phyloP scores from a whole-genome alignment of 92 coral and sea anemone species.

The Blastomussa wellsi region DNA sequence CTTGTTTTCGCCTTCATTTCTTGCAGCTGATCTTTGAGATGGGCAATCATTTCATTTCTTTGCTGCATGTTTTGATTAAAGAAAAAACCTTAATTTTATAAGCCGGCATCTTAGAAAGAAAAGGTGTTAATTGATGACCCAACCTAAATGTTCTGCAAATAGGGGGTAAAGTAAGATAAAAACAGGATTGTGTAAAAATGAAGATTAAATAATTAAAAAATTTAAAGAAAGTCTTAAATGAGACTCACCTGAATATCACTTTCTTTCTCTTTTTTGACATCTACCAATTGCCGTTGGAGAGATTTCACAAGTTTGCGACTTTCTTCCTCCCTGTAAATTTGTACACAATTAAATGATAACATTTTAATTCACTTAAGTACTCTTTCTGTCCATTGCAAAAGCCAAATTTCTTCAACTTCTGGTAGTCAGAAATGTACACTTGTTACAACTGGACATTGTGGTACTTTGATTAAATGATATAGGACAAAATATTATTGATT shows the following conservation, averaged over 20 bases:
- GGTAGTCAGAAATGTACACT: background rate
- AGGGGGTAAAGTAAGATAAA: background rate
- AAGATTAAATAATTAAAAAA: too few species aligned
- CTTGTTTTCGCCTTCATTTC: slow-evolving; percentile 99
- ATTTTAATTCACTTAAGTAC: too few species aligned
- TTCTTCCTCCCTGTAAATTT: slow-evolving; percentile 85
- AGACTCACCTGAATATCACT: slow-evolving; percentile 89
- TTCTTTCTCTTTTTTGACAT: slow-evolving; percentile 96
- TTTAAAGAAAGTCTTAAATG: background rate
- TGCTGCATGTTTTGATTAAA: slow-evolving; percentile 54
- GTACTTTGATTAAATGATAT: too few species aligned
- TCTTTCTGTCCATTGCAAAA: too few species aligned
- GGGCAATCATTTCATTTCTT: slow-evolving; percentile 99
- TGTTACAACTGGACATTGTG: too few species aligned
- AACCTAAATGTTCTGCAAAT: background rate
- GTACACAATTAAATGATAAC: background rate
- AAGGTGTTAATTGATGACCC: background rate
- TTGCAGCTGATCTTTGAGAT: slow-evolving; percentile 98
- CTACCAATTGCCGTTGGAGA: slow-evolving; percentile 88
- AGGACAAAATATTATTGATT: too few species aligned
- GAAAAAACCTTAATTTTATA: too few species aligned
- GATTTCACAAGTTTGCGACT: slow-evolving; percentile 93
- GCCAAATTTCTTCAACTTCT: background rate
- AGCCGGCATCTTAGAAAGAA: background rate
- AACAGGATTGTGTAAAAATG: too few species aligned